Conservation (phyloP, 2,797 vertebrate genomes). For the Clamator glandarius region DNA sequence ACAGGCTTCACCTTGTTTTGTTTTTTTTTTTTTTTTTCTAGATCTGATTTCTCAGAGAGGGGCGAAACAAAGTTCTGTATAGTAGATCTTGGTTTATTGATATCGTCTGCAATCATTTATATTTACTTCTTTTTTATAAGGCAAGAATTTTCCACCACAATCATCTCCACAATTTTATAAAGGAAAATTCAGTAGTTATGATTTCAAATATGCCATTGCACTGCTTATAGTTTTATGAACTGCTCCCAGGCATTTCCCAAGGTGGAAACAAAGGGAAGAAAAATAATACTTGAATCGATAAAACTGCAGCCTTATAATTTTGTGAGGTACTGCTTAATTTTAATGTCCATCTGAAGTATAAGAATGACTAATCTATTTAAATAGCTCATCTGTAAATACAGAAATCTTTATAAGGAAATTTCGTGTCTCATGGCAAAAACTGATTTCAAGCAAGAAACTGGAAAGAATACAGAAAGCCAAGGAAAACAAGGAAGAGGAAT, state of each 20-base stretch:
- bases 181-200: background rate
- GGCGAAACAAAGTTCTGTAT: background rate
- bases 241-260: background rate
- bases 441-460: background rate
- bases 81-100: background rate
- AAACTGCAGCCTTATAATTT: background rate
- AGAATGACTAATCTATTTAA: background rate
- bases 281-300: slow-evolving; percentile 9
- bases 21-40: too few species aligned
- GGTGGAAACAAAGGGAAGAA: slow-evolving; percentile 3
- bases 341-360: background rate
- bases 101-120: background rate
- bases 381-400: background rate
- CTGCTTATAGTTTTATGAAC: background rate
- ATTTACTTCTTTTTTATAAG: background rate
- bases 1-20: background rate
- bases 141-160: background rate
- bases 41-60: background rate
- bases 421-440: background rate
- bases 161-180: background rate
- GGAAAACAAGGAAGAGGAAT: background rate
- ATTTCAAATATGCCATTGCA: background rate
- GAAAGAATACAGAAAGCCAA: background rate
- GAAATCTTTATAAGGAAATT: background rate
- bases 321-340: background rate